Percentiles rank a stretch among this genome's conserved stretches.
phyloP scores from a whole-genome alignment of 2,797 vertebrate genomes.

The Babyrousa celebensis region DNA sequence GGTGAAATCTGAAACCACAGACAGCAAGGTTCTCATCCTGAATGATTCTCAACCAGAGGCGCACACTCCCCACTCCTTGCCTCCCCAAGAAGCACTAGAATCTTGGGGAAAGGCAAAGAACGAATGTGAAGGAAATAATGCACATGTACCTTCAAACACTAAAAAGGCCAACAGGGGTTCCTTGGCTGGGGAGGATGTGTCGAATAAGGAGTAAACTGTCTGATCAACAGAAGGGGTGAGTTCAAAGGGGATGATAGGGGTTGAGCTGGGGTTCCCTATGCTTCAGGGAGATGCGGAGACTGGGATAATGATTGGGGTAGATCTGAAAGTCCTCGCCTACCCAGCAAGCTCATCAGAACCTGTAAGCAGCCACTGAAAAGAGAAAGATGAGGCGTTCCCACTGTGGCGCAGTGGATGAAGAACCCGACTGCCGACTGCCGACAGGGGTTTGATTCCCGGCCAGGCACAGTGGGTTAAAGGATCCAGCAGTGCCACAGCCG shows the following conservation, averaged over 20 bases:
- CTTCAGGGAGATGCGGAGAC: neutral
- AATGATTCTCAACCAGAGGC: neutral
- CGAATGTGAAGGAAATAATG: neutral
- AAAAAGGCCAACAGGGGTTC: neutral
- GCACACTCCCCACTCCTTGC: rapidly evolving
- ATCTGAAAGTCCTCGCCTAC: neutral
- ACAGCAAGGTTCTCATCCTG: neutral
- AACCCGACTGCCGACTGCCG: too few species aligned
- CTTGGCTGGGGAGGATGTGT: neutral
- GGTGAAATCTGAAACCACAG: neutral
- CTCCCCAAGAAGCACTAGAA: neutral
- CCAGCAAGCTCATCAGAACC: neutral
- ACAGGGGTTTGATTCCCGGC: too few species aligned
- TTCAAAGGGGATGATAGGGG: neutral
- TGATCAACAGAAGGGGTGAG: neutral
- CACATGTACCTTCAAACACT: rapidly evolving
- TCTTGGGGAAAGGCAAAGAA: neutral
- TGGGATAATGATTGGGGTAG: neutral
- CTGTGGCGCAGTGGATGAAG: too few species aligned
- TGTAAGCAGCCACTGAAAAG: neutral
- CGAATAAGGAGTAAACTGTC: neutral
- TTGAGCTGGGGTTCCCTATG: neutral
- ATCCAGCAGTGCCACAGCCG: too few species aligned
- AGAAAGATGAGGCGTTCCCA: neutral
- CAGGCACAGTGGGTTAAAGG: too few species aligned